A percentile compares a stretch with the other conserved stretches of the same genome.
Evolutionary conservation across 2,113 vertebrate species (phyloP).

Genomic region (Myrmecobius fasciatus): DNA sequence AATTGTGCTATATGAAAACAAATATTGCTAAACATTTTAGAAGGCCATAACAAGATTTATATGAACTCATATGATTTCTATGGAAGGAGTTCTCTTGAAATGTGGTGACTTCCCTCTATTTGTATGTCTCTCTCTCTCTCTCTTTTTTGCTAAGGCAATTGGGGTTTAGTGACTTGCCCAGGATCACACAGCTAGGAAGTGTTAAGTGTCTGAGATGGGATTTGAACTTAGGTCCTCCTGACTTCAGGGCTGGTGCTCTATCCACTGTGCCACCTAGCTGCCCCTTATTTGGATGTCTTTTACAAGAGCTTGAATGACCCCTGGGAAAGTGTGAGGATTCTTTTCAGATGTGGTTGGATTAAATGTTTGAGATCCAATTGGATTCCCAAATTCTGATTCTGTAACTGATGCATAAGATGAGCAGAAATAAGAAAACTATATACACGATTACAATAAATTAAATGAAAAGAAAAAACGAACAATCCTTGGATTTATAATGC

Average conservation of each 20-base stretch:
- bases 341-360: not conserved
- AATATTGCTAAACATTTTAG: not conserved
- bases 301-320: not conserved
- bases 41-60: not conserved
- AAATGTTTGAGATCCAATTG: not conserved
- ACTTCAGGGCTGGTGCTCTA: no score
- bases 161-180: no score
- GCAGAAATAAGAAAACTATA: no score
- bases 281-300: not conserved
- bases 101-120: not conserved
- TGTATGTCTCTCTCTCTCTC: no score
- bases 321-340: not conserved
- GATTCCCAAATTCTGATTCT: not conserved
- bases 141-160: no score
- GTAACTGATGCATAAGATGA: not conserved
- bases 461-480: no score
- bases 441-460: no score
- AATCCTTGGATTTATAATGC: no score
- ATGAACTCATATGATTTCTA: not conserved
- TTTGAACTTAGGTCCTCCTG: no score
- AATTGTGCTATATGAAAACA: not conserved
- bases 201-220: no score
- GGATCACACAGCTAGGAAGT: no score
- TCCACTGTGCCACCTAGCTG: no score
- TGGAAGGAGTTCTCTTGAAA: not conserved